Conservation (phyloP, 2,113 vertebrate genomes). For the Ptychochromis oligacanthus region DNA sequence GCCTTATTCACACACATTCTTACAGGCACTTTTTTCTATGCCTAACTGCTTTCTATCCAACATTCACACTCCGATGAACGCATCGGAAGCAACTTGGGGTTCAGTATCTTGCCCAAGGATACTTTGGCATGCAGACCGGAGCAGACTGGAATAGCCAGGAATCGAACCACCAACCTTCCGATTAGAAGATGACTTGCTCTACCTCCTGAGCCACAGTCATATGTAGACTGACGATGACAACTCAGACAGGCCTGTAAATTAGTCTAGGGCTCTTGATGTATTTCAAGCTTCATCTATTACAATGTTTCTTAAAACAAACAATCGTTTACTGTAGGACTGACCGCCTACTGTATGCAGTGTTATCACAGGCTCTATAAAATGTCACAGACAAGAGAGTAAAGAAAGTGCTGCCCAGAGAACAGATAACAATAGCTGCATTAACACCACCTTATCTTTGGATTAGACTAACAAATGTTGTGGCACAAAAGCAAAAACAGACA, state of each 20-base stretch:
- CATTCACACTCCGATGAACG: no score
- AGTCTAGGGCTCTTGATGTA: not conserved
- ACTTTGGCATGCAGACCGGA: no score
- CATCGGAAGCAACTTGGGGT: no score
- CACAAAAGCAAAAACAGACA: conserved; percentile 12
- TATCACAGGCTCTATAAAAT: not conserved
- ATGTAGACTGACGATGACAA: not conserved
- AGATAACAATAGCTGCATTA: conserved; percentile 27
- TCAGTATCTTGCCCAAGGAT: no score
- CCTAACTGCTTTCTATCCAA: no score
- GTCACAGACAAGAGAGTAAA: not conserved
- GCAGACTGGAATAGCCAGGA: no score
- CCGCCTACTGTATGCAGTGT: not conserved
- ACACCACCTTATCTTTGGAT: conserved; percentile 9
- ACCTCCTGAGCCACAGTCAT: no score
- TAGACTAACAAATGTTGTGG: conserved; percentile 3
- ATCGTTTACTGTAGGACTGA: not conserved
- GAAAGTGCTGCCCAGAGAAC: not conserved
- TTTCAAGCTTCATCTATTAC: not conserved
- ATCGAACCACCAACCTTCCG: no score
- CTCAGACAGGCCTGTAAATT: not conserved
- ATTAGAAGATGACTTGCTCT: no score
- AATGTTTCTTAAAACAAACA: not conserved
- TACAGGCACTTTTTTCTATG: no score
- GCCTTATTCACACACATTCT: no score